phyloP scores from a whole-genome alignment of 2,113 vertebrate genomes.

The Paralichthys olivaceus region DNA sequence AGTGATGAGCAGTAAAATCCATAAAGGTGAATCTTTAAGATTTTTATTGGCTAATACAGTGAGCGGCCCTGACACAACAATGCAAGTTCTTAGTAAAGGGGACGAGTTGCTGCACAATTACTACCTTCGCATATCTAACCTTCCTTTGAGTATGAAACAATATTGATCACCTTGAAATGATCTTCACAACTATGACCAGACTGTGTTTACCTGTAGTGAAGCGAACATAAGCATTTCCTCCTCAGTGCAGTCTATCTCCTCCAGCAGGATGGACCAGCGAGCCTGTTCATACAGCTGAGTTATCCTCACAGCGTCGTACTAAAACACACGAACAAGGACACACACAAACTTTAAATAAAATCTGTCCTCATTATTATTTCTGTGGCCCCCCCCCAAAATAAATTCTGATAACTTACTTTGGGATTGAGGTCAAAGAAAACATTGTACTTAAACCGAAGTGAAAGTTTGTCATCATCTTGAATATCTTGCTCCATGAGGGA shows the following conservation, averaged over 20 bases:
- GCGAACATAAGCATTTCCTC: slow-evolving; percentile 99
- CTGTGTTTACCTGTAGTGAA: slow-evolving; percentile 88
- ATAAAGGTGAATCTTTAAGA: too few species aligned
- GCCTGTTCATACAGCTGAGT: slow-evolving; percentile 98
- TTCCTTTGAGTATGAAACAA: too few species aligned
- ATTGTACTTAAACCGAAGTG: slow-evolving; percentile 97
- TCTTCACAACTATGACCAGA: neutral
- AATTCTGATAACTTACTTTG: slow-evolving; percentile 84
- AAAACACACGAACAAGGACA: slow-evolving; percentile 37
- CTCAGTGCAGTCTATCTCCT: slow-evolving; percentile 97
- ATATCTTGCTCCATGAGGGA: slow-evolving; percentile 97
- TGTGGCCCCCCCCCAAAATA: neutral
- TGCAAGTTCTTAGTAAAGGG: too few species aligned
- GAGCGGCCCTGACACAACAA: too few species aligned
- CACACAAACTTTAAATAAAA: neutral
- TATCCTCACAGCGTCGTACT: slow-evolving; percentile 96
- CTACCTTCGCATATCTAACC: too few species aligned
- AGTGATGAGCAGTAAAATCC: too few species aligned
- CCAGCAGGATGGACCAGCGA: slow-evolving; percentile 93
- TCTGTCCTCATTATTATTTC: neutral
- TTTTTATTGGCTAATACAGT: too few species aligned
- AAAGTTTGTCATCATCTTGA: slow-evolving; percentile 89
- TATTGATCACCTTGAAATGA: neutral
- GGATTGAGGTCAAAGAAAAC: slow-evolving; percentile 98
- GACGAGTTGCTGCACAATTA: neutral